Conservation (phyloP, 2,888 invertebrate species). For the Euzophera pinguis region DNA sequence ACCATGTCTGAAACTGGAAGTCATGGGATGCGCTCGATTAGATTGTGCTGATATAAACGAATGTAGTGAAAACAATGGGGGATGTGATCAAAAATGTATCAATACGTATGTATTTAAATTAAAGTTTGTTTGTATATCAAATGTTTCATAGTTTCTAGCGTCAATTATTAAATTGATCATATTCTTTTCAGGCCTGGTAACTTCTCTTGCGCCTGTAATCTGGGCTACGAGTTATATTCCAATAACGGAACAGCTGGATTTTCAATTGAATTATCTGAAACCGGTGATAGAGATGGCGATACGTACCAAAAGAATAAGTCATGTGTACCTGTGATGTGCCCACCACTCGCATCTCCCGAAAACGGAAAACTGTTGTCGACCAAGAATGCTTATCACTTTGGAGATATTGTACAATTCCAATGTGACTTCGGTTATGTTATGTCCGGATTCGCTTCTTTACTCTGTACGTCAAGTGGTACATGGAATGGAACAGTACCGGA, state of each 20-base stretch:
- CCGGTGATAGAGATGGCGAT: conserved; percentile 93
- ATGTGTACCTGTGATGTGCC: conserved; percentile 96
- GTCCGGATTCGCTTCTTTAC: conserved; percentile 90
- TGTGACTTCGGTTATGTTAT: conserved; percentile 97
- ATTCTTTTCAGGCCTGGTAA: conserved; percentile 84
- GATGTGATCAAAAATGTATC: conserved; percentile 95
- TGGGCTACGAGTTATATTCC: conserved; percentile 94
- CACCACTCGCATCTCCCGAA: conserved; percentile 86
- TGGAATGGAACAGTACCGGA: conserved; percentile 97
- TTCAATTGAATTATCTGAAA: conserved; percentile 88
- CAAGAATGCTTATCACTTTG: conserved; percentile 91
- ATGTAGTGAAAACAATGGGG: conserved; percentile 91
- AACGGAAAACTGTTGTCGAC: conserved; percentile 92
- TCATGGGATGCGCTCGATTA: conserved; percentile 94
- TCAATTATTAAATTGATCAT: no score
- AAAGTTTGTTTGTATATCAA: not conserved
- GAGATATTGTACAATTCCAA: conserved; percentile 93
- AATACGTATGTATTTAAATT: conserved; percentile 80
- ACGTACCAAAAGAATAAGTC: conserved; percentile 94
- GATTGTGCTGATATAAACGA: conserved; percentile 95
- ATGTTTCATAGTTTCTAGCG: not conserved
- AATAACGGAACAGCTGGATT: conserved; percentile 95
- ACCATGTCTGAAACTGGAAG: conserved; percentile 93
- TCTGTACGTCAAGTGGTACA: conserved; percentile 92
- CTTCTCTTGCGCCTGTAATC: conserved; percentile 92